These are phyloP conservation scores for Todiramphus chloris DNA, from an alignment of 2,113 vertebrate genomes.

Conservation along the genomic window DNA sequence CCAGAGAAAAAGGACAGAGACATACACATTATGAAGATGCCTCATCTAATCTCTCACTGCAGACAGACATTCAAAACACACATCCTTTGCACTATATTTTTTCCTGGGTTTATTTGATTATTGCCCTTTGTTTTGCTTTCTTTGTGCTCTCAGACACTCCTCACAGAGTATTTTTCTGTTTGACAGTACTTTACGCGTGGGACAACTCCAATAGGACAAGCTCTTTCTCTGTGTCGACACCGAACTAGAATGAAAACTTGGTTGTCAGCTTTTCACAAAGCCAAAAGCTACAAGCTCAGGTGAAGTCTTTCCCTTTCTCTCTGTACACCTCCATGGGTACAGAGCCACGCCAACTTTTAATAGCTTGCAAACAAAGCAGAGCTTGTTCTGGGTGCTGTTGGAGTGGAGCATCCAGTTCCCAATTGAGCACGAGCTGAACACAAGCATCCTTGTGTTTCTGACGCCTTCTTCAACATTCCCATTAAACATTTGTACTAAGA, in stretches of 20 bases:
- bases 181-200: not conserved
- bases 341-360: not conserved
- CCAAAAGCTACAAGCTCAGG: constrained; percentile 2
- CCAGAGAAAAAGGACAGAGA: not conserved
- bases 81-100: not conserved
- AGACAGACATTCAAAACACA: not conserved
- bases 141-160: not conserved
- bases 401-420: not conserved
- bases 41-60: not conserved
- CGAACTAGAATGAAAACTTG: not conserved
- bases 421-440: not conserved
- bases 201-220: not conserved
- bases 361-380: not conserved
- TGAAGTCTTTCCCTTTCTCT: not conserved
- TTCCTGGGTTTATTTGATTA: not conserved
- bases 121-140: not conserved
- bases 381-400: not conserved
- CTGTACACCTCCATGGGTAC: not conserved
- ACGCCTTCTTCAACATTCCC: not conserved
- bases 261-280: constrained; percentile 7
- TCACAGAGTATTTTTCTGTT: not conserved
- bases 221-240: not conserved
- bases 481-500: not conserved
- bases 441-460: not conserved
- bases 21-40: fast-evolving